Evolutionary conservation across 1,140 invertebrate species (phyloP), one percentile per base, ranked within the genome.

Genomic region (Sitophilus oryzae): DNA sequence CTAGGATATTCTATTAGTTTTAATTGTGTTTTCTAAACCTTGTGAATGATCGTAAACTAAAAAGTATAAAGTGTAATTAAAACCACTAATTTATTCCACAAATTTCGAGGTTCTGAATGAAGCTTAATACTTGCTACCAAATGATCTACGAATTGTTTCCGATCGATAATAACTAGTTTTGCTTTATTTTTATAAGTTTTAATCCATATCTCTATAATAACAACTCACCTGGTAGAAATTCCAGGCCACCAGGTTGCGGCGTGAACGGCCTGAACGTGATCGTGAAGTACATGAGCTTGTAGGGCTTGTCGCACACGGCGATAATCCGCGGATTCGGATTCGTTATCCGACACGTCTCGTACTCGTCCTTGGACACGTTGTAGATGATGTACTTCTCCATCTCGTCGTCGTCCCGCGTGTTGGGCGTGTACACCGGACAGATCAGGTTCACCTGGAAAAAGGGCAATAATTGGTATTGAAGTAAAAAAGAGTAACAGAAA

Each of bases 231-330:
- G 93, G 91, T 64, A 89, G 82, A 76, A 96, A 96, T 74, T 96
- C 93, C 63, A 95, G 77, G 44, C 92, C 93, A 61, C 91, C 91
- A 47, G 93, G 92, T 76, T 94, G 91, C 30, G 93, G 93, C 64
- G 91, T 94, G 74, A 95, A 96, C 67, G 92, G 91, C 73, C 93
- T 82, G 78, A 96, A 96, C 58, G 93, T 95, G 71, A 96, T 94
- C 47, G 93, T 95, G 79, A 95, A 94, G 77, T 92, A 95, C 88
- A 93, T 91, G 66, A 91, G 77, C 74, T 89, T 92, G 74, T 89
- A 84, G 48, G 92, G 92, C 71, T 95, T 94, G 80, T 96, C 90
- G 82, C 93, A 96, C 70, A 94, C 86, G 57, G 92, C 92, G 76
- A 96, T 94, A 66, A 93, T 89, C 58, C 90, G 79, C 25, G 92